Conservation (phyloP, 2,888 invertebrate genomes). For the Cerastoderma edule region DNA sequence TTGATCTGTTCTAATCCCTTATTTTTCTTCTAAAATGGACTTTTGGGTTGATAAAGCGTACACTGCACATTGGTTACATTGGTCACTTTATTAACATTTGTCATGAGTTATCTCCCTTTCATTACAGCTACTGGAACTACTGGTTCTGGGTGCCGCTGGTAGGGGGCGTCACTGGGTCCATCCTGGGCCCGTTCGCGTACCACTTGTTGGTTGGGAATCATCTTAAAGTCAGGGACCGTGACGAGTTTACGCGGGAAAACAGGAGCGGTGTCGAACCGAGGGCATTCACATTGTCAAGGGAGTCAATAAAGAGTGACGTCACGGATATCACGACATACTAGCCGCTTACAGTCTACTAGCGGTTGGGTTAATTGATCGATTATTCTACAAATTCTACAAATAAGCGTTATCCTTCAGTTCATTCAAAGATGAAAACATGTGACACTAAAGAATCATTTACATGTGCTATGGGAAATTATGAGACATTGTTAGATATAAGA, state of each 20-base stretch:
- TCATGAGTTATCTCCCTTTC: not conserved
- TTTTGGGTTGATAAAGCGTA: not conserved
- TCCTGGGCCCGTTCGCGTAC: conserved; percentile 44
- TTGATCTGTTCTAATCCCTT: not conserved
- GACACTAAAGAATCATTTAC: no score
- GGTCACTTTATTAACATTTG: no score
- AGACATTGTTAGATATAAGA: no score
- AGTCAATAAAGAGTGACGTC: conserved; percentile 6
- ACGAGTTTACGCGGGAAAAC: conserved; percentile 3
- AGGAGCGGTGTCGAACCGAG: conserved; percentile 2
- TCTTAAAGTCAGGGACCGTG: conserved; percentile 7
- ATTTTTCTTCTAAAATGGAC: not conserved
- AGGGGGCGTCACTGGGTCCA: conserved; percentile 35
- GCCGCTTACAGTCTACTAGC: no score
- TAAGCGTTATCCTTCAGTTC: no score
- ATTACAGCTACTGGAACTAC: conserved; percentile 26
- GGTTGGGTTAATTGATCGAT: no score
- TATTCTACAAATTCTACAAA: no score
- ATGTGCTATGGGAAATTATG: no score
- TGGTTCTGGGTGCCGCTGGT: conserved; percentile 56
- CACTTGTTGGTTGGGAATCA: conserved; percentile 56
- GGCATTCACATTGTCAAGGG: conserved; percentile 4
- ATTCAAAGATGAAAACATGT: no score
- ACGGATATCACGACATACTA: not conserved
- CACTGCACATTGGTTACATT: no score